phyloP scores from a whole-genome alignment of 2,113 vertebrate genomes.

The Oncorhynchus tshawytscha region DNA sequence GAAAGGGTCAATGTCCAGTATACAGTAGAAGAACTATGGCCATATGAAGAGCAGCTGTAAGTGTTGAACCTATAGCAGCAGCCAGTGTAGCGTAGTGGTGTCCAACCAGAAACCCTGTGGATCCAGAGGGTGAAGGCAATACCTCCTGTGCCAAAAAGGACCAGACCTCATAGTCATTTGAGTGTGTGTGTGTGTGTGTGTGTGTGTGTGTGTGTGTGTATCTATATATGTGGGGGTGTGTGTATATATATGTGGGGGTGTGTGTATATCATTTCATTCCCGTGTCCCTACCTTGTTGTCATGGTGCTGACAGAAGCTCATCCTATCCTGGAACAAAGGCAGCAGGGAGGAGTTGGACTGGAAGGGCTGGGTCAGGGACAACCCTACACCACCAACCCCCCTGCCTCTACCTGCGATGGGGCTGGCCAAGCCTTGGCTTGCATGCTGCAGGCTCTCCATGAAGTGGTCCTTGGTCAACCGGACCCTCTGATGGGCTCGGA shows the following conservation, averaged over 20 bases:
- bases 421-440: conserved; percentile 49
- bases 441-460: conserved; percentile 74
- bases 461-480: conserved; percentile 93
- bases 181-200: background rate
- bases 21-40: background rate
- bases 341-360: conserved; percentile 83
- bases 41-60: background rate
- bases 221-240: too few relatives aligned
- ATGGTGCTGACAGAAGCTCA: conserved; percentile 83
- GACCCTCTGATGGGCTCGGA: conserved; percentile 89
- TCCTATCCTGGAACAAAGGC: conserved; percentile 81
- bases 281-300: conserved; percentile 73
- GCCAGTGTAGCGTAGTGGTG: too few relatives aligned
- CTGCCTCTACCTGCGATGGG: conserved; percentile 14
- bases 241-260: too few relatives aligned
- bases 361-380: conserved; percentile 78
- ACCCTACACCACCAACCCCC: conserved; percentile 28
- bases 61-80: background rate
- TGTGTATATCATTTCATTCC: too few relatives aligned
- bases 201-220: too few relatives aligned
- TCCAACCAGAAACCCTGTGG: too few relatives aligned
- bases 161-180: too few relatives aligned
- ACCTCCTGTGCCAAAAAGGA: too few relatives aligned
- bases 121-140: too few relatives aligned
- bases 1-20: too few relatives aligned